Evolutionary conservation across 2,797 vertebrate genomes (phyloP).

Genomic region (Lepilemur ruficaudatus): DNA sequence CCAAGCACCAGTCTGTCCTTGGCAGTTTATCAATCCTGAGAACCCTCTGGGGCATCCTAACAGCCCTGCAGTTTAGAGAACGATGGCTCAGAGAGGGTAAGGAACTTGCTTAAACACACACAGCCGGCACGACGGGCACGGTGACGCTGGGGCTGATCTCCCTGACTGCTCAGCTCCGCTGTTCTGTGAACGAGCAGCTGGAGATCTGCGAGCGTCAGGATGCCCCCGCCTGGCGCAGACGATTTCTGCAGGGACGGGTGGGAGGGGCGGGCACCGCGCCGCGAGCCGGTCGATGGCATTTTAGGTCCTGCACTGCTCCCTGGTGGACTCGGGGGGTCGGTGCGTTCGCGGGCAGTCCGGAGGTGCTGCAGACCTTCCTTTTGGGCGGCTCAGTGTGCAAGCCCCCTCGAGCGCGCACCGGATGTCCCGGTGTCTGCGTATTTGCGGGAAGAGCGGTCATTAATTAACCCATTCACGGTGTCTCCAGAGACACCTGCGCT

Average conservation of each 20-base stretch:
- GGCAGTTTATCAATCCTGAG: neutral
- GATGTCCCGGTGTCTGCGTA: neutral
- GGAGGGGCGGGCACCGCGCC: rapidly evolving
- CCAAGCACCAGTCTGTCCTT: neutral
- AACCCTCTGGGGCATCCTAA: neutral
- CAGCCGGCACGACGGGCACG: neutral
- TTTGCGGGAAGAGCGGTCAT: neutral
- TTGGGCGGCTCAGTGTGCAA: neutral
- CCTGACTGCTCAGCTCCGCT: neutral
- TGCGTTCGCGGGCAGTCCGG: neutral
- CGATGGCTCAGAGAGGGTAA: neutral
- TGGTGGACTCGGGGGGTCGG: slow-evolving; percentile 12
- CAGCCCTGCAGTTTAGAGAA: neutral
- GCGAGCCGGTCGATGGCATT: rapidly evolving
- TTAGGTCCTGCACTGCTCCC: slow-evolving; percentile 65
- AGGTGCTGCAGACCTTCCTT: neutral
- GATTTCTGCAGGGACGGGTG: neutral
- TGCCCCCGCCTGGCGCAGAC: neutral
- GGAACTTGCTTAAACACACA: neutral
- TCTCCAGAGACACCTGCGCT: neutral
- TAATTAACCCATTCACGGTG: neutral
- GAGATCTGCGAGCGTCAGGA: neutral
- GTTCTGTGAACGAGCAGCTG: neutral
- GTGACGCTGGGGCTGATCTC: neutral
- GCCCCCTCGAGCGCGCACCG: neutral